A percentile compares a stretch with the other conserved stretches of the same genome.
phyloP scores from a whole-genome alignment of 1,140 invertebrate genomes.

The Araneus ventricosus region DNA sequence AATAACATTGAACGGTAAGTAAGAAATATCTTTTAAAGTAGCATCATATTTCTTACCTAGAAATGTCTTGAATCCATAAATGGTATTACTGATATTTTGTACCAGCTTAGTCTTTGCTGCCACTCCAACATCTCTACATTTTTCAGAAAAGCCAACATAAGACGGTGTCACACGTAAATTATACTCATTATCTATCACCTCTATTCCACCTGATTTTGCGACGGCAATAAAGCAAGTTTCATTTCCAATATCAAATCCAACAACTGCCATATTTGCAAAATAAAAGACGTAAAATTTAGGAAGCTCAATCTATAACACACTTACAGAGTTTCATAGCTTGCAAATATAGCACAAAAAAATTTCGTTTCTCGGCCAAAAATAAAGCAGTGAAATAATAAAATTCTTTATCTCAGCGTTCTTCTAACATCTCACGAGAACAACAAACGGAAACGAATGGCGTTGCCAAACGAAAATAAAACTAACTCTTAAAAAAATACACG shows the following conservation, averaged over 20 bases:
- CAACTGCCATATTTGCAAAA: conserved; percentile 47
- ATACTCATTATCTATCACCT: conserved; percentile 58
- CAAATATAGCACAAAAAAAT: background rate
- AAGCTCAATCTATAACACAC: no score
- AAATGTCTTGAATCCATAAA: conserved; percentile 61
- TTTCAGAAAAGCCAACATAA: conserved; percentile 34
- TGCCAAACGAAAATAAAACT: background rate
- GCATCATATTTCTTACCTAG: conserved; percentile 38
- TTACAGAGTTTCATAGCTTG: no score
- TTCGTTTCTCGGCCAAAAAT: background rate
- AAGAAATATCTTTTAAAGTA: background rate
- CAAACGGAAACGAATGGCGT: background rate
- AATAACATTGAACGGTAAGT: conserved; percentile 14
- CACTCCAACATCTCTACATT: conserved; percentile 32
- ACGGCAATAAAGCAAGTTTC: conserved; percentile 50
- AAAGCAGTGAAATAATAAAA: background rate
- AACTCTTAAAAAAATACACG: no score
- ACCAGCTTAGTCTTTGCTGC: conserved; percentile 31
- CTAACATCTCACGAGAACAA: background rate
- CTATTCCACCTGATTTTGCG: conserved; percentile 53
- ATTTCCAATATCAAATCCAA: conserved; percentile 65
- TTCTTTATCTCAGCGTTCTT: background rate
- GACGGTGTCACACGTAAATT: conserved; percentile 47
- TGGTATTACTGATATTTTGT: conserved; percentile 37
- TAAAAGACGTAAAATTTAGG: background rate